Conservation (phyloP, 2,888 invertebrate species). For the Amphipyra berbera region DNA sequence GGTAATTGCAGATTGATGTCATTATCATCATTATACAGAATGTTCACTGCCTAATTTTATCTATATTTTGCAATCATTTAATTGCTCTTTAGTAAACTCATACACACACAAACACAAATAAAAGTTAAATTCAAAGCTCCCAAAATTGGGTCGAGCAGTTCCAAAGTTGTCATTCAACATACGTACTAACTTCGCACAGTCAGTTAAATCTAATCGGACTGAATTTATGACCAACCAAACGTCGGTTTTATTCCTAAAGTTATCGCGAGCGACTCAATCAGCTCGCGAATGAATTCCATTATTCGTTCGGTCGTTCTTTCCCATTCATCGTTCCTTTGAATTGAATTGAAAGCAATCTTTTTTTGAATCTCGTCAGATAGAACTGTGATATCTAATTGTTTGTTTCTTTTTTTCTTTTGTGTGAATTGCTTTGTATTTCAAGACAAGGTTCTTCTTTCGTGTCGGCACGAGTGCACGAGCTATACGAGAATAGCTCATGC, state of each 20-base stretch:
- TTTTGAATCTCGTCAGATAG: constrained; percentile 48
- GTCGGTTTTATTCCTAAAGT: constrained; percentile 46
- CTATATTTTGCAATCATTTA: no score
- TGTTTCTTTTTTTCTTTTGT: constrained; percentile 23
- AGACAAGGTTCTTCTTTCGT: no score
- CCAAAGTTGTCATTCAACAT: constrained; percentile 30
- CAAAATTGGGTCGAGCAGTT: constrained; percentile 16
- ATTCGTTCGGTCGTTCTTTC: constrained; percentile 54
- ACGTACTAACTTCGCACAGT: constrained; percentile 15
- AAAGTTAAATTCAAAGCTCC: no score
- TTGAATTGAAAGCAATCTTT: constrained; percentile 49
- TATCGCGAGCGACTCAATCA: constrained; percentile 53
- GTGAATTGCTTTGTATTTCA: constrained; percentile 11
- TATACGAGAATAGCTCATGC: no score
- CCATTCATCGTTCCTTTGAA: constrained; percentile 49
- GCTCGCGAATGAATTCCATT: constrained; percentile 54
- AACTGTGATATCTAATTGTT: constrained; percentile 37
- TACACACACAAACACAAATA: no score
- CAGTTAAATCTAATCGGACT: constrained; percentile 41
- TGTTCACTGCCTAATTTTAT: no score
- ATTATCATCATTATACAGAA: no score
- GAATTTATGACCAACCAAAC: constrained; percentile 36
- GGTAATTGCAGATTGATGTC: no score
- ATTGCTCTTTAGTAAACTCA: no score
- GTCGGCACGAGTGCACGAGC: no score